phyloP scores from a whole-genome alignment of 1,140 invertebrate species.

The Drosophila parvula region DNA sequence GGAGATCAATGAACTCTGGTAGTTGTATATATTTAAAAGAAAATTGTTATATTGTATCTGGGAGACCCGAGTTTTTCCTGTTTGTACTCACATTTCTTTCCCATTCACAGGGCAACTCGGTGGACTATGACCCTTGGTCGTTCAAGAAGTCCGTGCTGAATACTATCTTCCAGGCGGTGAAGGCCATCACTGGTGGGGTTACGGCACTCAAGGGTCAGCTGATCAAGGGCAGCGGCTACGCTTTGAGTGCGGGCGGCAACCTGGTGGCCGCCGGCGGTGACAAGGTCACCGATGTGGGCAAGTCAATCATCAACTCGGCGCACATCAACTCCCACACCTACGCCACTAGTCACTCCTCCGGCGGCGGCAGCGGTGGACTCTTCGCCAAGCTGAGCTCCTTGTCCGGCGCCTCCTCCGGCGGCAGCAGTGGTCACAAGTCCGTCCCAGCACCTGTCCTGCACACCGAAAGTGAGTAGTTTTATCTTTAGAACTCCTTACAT shows the following conservation, averaged over 20 bases:
- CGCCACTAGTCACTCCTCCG: conserved; percentile 57
- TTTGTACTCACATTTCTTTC: too few relatives aligned
- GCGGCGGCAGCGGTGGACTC: conserved; percentile 68
- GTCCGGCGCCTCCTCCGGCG: conserved; percentile 78
- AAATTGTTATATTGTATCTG: neutral
- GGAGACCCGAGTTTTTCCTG: too few relatives aligned
- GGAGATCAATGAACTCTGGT: too few relatives aligned
- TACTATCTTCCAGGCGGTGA: conserved; percentile 92
- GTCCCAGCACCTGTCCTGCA: conserved; percentile 65
- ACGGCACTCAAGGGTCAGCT: conserved; percentile 93
- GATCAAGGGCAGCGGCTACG: conserved; percentile 91
- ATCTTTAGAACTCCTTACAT: conserved; percentile 2
- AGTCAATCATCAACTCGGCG: conserved; percentile 89
- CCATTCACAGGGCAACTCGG: conserved; percentile 83
- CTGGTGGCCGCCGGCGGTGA: conserved; percentile 86
- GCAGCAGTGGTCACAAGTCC: conserved; percentile 71
- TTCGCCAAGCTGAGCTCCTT: conserved; percentile 77
- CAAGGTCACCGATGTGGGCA: conserved; percentile 90
- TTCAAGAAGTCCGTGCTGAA: conserved; percentile 92
- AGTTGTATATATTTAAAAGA: too few relatives aligned
- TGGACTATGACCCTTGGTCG: conserved; percentile 88
- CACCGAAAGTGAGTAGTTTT: conserved; percentile 76
- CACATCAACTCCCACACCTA: conserved; percentile 86
- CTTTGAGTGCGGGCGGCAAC: conserved; percentile 90
- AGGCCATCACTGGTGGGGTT: conserved; percentile 93